Percentiles rank a stretch among this genome's conserved stretches.
These are phyloP conservation scores for Anadara kagoshimensis DNA, from an alignment of 1,140 invertebrate species.

Conservation along the genomic window DNA sequence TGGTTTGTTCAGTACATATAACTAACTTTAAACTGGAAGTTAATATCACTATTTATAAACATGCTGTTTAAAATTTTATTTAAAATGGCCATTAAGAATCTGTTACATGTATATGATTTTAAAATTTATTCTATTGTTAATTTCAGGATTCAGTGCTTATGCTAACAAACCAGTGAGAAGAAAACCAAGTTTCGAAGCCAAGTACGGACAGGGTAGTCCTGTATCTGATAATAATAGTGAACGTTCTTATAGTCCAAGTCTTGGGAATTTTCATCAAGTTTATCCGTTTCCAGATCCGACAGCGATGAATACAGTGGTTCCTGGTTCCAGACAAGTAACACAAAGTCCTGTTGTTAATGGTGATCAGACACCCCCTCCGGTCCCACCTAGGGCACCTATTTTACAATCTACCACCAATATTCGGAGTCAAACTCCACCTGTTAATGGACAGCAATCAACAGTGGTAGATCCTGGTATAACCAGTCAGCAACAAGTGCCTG, in stretches of 20 bases:
- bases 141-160: conserved; percentile 2
- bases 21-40: too few relatives aligned
- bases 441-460: conserved; percentile 4
- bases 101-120: too few relatives aligned
- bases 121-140: too few relatives aligned
- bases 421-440: conserved; percentile 53
- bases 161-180: neutral
- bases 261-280: neutral
- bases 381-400: conserved; percentile 77
- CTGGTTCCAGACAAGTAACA: too few relatives aligned
- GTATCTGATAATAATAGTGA: too few relatives aligned
- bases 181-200: neutral
- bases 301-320: conserved; percentile 13
- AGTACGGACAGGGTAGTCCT: neutral
- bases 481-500: too few relatives aligned
- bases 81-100: too few relatives aligned
- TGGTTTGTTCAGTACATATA: too few relatives aligned
- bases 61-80: too few relatives aligned
- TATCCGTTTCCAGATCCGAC: neutral
- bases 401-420: too few relatives aligned
- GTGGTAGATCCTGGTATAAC: too few relatives aligned
- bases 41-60: too few relatives aligned
- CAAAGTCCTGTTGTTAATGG: conserved; percentile 61
- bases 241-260: conserved; percentile 35
- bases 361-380: conserved; percentile 80